Percentiles rank a stretch among this genome's conserved stretches.
Evolutionary conservation across 2,888 invertebrate genomes (phyloP).

Genomic region (Sarcophaga variegata): DNA sequence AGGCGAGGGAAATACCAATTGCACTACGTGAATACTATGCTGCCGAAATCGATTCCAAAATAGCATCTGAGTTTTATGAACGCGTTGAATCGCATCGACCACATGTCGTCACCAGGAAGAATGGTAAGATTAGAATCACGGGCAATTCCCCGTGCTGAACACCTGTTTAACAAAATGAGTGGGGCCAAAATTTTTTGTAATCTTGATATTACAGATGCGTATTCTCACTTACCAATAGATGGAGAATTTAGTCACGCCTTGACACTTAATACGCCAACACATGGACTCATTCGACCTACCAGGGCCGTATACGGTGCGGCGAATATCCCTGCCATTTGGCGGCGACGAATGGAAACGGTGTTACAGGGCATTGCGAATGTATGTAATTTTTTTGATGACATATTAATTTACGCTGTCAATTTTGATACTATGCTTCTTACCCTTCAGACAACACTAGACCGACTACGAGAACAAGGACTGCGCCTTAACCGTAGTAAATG

Average conservation of each 20-base stretch:
- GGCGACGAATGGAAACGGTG: conserved; percentile 20
- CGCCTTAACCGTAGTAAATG: conserved; percentile 33
- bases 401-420: conserved; percentile 15
- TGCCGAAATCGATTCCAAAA: conserved; percentile 45
- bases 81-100: conserved; percentile 51
- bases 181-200: conserved; percentile 34
- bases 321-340: conserved; percentile 58
- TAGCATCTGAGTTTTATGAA: conserved; percentile 39
- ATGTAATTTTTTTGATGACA: conserved; percentile 25
- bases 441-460: background rate
- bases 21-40: conserved; percentile 44
- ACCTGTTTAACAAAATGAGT: too few species aligned
- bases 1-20: conserved; percentile 31
- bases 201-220: background rate
- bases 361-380: conserved; percentile 20
- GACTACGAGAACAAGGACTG: conserved; percentile 12
- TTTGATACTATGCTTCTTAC: background rate
- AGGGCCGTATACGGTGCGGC: conserved; percentile 49
- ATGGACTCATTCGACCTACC: conserved; percentile 54
- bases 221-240: conserved; percentile 39
- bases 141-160: too few species aligned
- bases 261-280: conserved; percentile 51
- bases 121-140: too few species aligned
- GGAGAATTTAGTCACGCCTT: conserved; percentile 31
- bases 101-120: conserved; percentile 25